Evolutionary conservation across 2,888 invertebrate species (phyloP), one percentile per base, ranked within the genome.

Genomic region (Parthenolecanium corni): DNA sequence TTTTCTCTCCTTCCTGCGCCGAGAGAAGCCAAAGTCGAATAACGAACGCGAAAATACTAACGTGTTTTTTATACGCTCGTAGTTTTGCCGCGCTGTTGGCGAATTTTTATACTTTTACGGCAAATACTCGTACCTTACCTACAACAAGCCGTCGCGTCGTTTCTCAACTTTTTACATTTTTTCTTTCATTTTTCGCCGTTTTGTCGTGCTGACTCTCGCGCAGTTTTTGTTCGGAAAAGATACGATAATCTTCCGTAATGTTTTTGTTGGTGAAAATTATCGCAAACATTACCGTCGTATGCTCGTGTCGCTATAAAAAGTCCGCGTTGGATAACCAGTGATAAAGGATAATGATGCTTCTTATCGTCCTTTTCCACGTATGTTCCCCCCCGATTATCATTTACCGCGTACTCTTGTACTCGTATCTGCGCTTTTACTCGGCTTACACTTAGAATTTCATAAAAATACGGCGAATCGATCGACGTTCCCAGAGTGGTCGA

Each of bases 251-350:
- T 2, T 23, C 18, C 18, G 23, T 47, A 4, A 61, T 61, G 61
- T 61, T 61, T 31, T 51, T 61, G 40, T 51, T 61, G 61, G 61
- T 61, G 61, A 61, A 61, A 61, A 61, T 61, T 14, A 47, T 61
- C 12, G 14, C 49, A 23, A 61, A 61, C 51, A 51, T 38, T 31
- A 61, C 61, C 23, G 61, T 61, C 20, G 61, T 61, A n/a, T 61
- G 23, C 11, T 61, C 61, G 18, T 61, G 61, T 21, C 61, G 61
- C n/a, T 61, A 61, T 51, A 61, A 61, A 36, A 36, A 16, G 20
- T 20, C 49, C 11, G 9, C 9, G 31, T 6, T 31, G 31, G 5
- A 31, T n/a, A n/a, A n/a, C n/a, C n/a, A n/a, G n/a, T n/a, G n/a
- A n/a, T n/a, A n/a, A n/a, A n/a, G n/a, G n/a, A 31, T 31, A 31